Percentiles rank a stretch among this genome's conserved stretches.
These are phyloP conservation scores for Sialia sialis DNA, from an alignment of 2,113 vertebrate species.

Conservation along the genomic window DNA sequence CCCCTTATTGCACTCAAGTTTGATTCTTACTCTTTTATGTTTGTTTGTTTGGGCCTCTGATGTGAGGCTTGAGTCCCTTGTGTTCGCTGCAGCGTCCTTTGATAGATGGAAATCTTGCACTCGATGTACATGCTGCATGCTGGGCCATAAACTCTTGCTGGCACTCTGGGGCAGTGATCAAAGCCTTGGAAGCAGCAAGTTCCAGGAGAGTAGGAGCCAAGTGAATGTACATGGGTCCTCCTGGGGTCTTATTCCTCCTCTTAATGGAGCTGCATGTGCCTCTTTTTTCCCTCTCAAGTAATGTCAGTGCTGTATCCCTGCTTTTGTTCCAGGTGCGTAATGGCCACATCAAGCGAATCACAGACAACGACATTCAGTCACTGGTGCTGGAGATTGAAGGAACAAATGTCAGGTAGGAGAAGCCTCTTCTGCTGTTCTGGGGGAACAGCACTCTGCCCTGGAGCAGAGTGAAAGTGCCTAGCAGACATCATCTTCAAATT, in stretches of 20 bases:
- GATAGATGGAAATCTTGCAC: neutral
- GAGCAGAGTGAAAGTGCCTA: neutral
- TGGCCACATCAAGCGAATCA: slow-evolving; percentile 93
- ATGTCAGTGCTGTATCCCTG: neutral
- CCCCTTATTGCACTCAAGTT: neutral
- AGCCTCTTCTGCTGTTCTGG: neutral
- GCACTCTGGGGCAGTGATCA: neutral
- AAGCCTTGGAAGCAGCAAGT: neutral
- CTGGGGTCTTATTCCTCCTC: neutral
- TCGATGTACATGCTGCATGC: rapidly evolving
- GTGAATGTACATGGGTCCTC: neutral
- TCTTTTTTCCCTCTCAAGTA: neutral
- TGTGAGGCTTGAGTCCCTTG: neutral
- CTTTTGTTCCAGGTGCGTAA: slow-evolving; percentile 83
- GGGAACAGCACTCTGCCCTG: neutral
- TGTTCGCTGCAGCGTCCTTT: neutral
- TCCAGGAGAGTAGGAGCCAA: neutral
- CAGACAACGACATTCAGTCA: slow-evolving; percentile 95
- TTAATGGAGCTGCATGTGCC: neutral
- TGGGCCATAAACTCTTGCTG: neutral
- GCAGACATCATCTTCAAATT: neutral
- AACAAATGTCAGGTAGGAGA: slow-evolving; percentile 87
- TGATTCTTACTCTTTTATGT: neutral
- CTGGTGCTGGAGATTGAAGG: slow-evolving; percentile 93
- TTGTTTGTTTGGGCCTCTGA: neutral